Percentiles rank a stretch among this genome's conserved stretches.
phyloP scores from a whole-genome alignment of 1,140 invertebrate genomes.

The Solen grandis region DNA sequence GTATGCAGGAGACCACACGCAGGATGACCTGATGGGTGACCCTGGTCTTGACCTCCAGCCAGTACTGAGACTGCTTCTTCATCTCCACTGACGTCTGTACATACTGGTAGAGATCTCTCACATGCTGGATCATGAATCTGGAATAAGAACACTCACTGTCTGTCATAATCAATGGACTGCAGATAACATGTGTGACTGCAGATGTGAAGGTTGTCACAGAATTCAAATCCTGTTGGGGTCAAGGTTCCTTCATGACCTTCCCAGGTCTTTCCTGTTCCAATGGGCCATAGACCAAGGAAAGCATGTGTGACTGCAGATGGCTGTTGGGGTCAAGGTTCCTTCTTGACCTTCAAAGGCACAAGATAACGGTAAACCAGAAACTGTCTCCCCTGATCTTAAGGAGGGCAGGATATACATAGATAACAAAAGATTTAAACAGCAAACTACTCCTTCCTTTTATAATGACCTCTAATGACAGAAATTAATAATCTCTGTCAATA shows the following conservation, averaged over 20 bases:
- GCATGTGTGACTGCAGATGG: neutral
- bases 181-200: neutral
- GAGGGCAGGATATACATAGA: too few relatives aligned
- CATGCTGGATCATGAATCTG: slow-evolving; percentile 76
- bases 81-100: slow-evolving; percentile 58
- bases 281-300: neutral
- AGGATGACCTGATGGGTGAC: slow-evolving; percentile 71
- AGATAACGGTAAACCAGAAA: too few relatives aligned
- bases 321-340: too few relatives aligned
- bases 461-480: too few relatives aligned
- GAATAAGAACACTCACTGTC: slow-evolving; percentile 8
- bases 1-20: slow-evolving; percentile 73
- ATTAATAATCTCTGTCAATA: too few relatives aligned
- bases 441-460: too few relatives aligned
- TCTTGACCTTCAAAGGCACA: too few relatives aligned
- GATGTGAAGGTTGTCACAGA: neutral
- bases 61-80: slow-evolving; percentile 59
- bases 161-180: neutral
- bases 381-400: too few relatives aligned
- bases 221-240: neutral
- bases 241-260: neutral
- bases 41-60: slow-evolving; percentile 65
- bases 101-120: slow-evolving; percentile 70
- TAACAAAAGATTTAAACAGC: too few relatives aligned
- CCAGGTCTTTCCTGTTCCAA: neutral